Conservation (phyloP, 2,797 vertebrate genomes). For the Microchirus variegatus region DNA sequence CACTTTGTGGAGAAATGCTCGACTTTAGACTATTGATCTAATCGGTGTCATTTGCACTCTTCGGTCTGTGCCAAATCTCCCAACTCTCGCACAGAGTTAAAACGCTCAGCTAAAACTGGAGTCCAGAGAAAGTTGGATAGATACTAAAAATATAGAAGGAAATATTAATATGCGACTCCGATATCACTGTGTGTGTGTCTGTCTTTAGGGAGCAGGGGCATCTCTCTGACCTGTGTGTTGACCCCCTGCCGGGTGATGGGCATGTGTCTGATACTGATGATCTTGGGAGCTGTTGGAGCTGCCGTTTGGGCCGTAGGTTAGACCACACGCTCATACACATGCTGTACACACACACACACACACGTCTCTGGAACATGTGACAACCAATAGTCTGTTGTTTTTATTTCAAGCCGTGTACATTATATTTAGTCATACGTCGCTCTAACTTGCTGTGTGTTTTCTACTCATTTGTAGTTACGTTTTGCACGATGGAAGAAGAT, state of each 20-base stretch:
- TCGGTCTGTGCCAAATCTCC: conserved; percentile 54
- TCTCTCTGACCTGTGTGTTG: conserved; percentile 81
- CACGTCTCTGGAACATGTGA: neutral
- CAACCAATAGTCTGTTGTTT: neutral
- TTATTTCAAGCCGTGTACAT: neutral
- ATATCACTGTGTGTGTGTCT: conserved; percentile 18
- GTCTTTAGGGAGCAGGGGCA: conserved; percentile 66
- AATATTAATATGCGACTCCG: no score
- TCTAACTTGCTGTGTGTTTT: conserved; percentile 22
- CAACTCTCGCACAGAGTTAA: no score
- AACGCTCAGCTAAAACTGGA: conserved; percentile 17
- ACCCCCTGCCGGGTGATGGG: conserved; percentile 81
- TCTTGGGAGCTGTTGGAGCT: conserved; percentile 85
- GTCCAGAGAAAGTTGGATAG: conserved; percentile 4
- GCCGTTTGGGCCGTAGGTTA: conserved; percentile 91
- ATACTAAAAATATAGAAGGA: no score
- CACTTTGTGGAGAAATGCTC: conserved; percentile 56
- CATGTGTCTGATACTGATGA: conserved; percentile 77
- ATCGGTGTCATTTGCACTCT: conserved; percentile 66
- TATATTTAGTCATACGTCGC: neutral
- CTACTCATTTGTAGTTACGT: conserved; percentile 71
- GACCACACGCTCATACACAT: conserved; percentile 43
- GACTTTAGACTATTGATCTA: conserved; percentile 82
- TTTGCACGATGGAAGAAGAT: conserved; percentile 82
- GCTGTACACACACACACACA: conserved; percentile 2